Evolutionary conservation across 2,888 invertebrate species (phyloP).

Genomic region (Cistogaster globosa): DNA sequence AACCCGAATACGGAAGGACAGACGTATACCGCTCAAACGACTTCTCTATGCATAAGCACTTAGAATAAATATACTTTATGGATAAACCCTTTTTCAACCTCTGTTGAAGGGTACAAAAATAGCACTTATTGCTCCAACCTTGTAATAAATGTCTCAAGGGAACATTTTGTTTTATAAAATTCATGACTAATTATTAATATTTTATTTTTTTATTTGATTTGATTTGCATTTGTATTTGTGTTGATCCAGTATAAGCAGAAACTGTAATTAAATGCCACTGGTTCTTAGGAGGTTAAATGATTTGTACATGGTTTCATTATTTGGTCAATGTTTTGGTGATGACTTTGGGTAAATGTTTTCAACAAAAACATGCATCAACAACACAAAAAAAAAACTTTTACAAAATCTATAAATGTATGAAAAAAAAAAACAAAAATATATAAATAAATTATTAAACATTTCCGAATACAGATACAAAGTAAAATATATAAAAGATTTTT

Average conservation of each 20-base stretch:
- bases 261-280: not conserved
- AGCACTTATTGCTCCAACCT: too few species aligned
- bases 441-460: not conserved
- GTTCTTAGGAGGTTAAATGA: not conserved
- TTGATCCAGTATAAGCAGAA: not conserved
- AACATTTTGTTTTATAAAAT: too few species aligned
- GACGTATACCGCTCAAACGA: too few species aligned
- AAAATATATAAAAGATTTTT: not conserved
- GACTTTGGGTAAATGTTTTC: not conserved
- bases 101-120: too few species aligned
- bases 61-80: too few species aligned
- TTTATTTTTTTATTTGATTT: too few species aligned
- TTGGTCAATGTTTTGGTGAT: not conserved
- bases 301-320: not conserved
- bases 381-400: not conserved
- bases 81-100: too few species aligned
- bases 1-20: too few species aligned
- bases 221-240: too few species aligned
- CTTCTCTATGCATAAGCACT: too few species aligned
- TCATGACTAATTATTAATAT: too few species aligned
- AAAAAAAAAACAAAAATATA: not conserved
- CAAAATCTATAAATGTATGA: not conserved
- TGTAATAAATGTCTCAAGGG: too few species aligned
- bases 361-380: not conserved
- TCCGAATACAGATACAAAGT: not conserved